Percentiles rank a stretch among this genome's conserved stretches.
Conservation (phyloP, 1,140 invertebrate species). For the Hycleus cichorii region DNA sequence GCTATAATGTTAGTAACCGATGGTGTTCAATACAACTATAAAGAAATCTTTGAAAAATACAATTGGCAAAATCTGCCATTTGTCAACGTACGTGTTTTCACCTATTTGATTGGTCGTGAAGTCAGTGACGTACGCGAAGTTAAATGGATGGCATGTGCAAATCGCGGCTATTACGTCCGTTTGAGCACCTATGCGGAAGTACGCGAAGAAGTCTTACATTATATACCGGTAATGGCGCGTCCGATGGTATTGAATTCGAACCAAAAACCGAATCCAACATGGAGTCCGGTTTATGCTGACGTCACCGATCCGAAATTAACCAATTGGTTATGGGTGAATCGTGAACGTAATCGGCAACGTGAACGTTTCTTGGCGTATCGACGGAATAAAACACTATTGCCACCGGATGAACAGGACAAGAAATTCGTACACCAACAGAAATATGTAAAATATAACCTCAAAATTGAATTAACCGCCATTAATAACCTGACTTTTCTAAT, state of each 20-base stretch:
- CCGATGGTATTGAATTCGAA: slow-evolving; percentile 59
- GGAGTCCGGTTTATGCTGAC: slow-evolving; percentile 71
- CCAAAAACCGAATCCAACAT: slow-evolving; percentile 56
- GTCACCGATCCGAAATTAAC: slow-evolving; percentile 65
- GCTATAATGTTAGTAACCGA: slow-evolving; percentile 90
- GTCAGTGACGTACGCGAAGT: slow-evolving; percentile 55
- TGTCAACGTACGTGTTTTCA: slow-evolving; percentile 75
- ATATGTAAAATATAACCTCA: slow-evolving; percentile 24
- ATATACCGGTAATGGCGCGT: slow-evolving; percentile 70
- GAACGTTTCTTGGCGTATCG: slow-evolving; percentile 47
- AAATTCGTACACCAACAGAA: slow-evolving; percentile 45
- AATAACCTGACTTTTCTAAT: background rate
- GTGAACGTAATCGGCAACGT: slow-evolving; percentile 54
- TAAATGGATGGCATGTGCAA: slow-evolving; percentile 84
- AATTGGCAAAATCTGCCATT: slow-evolving; percentile 58
- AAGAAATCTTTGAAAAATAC: slow-evolving; percentile 71
- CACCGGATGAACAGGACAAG: slow-evolving; percentile 45
- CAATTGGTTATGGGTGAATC: slow-evolving; percentile 63
- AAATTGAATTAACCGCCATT: background rate
- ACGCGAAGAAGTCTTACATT: slow-evolving; percentile 73
- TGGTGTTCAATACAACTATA: slow-evolving; percentile 76
- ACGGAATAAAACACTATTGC: slow-evolving; percentile 40
- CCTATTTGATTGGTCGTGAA: slow-evolving; percentile 68
- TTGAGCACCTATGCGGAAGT: slow-evolving; percentile 77
- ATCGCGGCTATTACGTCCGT: slow-evolving; percentile 75